Conservation (phyloP, 2,888 invertebrate species). For the Drosophila buzzatii region DNA sequence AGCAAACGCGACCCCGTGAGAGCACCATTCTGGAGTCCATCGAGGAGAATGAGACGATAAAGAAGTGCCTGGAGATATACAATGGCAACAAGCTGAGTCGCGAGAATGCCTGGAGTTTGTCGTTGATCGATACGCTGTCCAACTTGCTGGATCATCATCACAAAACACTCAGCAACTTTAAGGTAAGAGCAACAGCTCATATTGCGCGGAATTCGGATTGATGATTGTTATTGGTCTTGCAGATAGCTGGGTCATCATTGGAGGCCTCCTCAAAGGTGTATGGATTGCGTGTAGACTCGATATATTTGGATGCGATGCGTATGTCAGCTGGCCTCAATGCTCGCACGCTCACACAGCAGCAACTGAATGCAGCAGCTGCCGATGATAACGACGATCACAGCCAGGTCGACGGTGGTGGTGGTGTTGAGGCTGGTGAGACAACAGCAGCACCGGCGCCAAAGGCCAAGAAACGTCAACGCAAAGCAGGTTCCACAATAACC, state of each 20-base stretch:
- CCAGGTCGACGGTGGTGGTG: slow-evolving; percentile 53
- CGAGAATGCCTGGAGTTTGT: slow-evolving; percentile 95
- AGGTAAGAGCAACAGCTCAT: slow-evolving; percentile 85
- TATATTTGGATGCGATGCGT: slow-evolving; percentile 92
- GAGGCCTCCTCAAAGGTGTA: slow-evolving; percentile 96
- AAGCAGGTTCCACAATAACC: slow-evolving; percentile 82
- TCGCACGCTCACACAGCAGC: slow-evolving; percentile 75
- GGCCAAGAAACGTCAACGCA: slow-evolving; percentile 75
- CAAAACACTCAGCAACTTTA: slow-evolving; percentile 89
- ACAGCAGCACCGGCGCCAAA: slow-evolving; percentile 57
- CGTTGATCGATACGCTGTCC: slow-evolving; percentile 94
- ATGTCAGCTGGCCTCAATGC: slow-evolving; percentile 88
- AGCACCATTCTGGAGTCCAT: slow-evolving; percentile 64
- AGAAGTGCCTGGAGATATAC: slow-evolving; percentile 91
- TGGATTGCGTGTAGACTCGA: slow-evolving; percentile 93
- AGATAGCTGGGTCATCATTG: slow-evolving; percentile 93
- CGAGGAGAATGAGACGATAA: slow-evolving; percentile 89
- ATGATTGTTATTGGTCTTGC: slow-evolving; percentile 83
- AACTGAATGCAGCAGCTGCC: slow-evolving; percentile 58
- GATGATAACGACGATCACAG: slow-evolving; percentile 60
- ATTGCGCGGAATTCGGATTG: background rate
- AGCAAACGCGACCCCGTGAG: slow-evolving; percentile 36
- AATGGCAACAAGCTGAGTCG: slow-evolving; percentile 94
- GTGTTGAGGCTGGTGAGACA: slow-evolving; percentile 41
- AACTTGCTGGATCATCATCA: slow-evolving; percentile 91